A percentile compares a stretch with the other conserved stretches of the same genome.
These are phyloP conservation scores for Hermaeophaga mercurialis DNA, from an alignment of 2,888 invertebrate genomes.

Conservation along the genomic window DNA sequence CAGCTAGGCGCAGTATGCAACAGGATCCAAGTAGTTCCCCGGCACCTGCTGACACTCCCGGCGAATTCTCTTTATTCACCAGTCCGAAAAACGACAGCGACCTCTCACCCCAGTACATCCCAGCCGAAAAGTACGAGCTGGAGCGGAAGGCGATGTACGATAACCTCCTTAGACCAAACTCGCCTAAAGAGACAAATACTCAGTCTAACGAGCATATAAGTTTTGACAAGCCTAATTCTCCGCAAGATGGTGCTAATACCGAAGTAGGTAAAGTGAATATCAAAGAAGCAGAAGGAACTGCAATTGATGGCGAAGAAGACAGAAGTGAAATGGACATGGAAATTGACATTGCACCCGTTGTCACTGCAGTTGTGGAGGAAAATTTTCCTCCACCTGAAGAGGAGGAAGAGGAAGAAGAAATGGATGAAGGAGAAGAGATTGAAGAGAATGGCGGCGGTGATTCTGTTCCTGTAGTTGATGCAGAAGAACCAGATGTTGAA, in stretches of 20 bases:
- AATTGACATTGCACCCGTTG: slow-evolving; percentile 9
- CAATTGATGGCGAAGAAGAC: slow-evolving; percentile 6
- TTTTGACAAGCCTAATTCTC: slow-evolving; percentile 44
- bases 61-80: slow-evolving; percentile 51
- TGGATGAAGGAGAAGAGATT: slow-evolving; percentile 16
- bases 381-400: slow-evolving; percentile 34
- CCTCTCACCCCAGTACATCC: slow-evolving; percentile 57
- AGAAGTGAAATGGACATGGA: slow-evolving; percentile 22
- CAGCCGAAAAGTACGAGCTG: slow-evolving; percentile 58
- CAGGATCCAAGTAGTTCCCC: slow-evolving; percentile 56
- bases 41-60: slow-evolving; percentile 52
- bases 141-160: slow-evolving; percentile 58
- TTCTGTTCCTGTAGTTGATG: background rate
- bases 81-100: slow-evolving; percentile 53
- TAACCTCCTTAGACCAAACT: slow-evolving; percentile 53
- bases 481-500: slow-evolving; percentile 26
- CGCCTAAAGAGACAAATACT: slow-evolving; percentile 37
- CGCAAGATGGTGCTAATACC: slow-evolving; percentile 1
- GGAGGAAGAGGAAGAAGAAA: slow-evolving; percentile 21
- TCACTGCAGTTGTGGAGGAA: background rate
- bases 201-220: slow-evolving; percentile 23
- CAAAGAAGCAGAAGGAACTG: slow-evolving; percentile 56
- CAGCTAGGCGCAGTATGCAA: slow-evolving; percentile 57
- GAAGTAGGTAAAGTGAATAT: slow-evolving; percentile 47
- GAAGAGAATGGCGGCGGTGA: background rate